Conservation (phyloP, 2,888 invertebrate genomes). For the Ectropis crepuscularia region DNA sequence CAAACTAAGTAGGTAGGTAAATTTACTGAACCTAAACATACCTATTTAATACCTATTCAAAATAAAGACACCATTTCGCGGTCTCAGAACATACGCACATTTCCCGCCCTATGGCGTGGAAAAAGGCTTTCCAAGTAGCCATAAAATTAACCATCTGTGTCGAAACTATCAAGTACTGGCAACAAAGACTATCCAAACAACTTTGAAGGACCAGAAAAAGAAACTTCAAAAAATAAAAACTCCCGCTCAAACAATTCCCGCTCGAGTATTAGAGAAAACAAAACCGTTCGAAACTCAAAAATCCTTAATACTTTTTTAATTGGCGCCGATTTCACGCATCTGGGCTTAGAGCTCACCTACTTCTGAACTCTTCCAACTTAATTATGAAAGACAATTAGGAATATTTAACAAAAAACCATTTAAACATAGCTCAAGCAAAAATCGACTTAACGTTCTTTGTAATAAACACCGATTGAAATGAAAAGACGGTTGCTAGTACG, state of each 20-base stretch:
- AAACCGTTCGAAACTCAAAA: constrained; percentile 54
- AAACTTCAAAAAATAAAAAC: constrained; percentile 18
- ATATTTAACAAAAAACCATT: constrained; percentile 40
- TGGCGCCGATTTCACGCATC: constrained; percentile 64
- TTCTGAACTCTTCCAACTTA: constrained; percentile 59
- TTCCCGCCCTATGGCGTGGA: constrained; percentile 14
- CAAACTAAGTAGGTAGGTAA: background rate
- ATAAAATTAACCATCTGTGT: constrained; percentile 16
- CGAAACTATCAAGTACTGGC: constrained; percentile 14
- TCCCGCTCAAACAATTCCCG: background rate
- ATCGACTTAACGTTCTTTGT: constrained; percentile 23
- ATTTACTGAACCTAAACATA: background rate
- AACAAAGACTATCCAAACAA: constrained; percentile 11
- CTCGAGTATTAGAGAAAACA: constrained; percentile 27
- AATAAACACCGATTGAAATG: constrained; percentile 37
- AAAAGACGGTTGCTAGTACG: constrained; percentile 36
- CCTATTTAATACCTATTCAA: background rate
- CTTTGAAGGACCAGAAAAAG: background rate
- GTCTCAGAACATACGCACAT: background rate
- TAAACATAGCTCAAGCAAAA: constrained; percentile 26
- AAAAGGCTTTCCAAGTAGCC: constrained; percentile 8
- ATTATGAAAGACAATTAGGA: constrained; percentile 67
- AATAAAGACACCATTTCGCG: background rate
- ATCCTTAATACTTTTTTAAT: constrained; percentile 63
- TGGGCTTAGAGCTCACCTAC: constrained; percentile 54